phyloP scores from a whole-genome alignment of 2,113 vertebrate genomes.

The Equus quagga region DNA sequence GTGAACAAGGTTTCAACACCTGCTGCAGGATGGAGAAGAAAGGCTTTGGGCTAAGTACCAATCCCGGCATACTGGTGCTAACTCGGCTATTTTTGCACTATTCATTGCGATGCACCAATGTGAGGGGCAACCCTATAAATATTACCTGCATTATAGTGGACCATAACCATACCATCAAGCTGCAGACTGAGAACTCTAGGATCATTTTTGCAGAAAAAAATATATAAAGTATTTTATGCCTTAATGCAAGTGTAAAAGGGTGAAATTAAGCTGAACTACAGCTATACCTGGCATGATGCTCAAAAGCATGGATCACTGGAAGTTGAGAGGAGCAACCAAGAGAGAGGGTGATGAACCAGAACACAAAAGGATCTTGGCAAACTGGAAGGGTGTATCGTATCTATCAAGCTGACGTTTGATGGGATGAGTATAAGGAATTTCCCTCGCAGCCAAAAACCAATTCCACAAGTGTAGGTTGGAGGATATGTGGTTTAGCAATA shows the following conservation, averaged over 20 bases:
- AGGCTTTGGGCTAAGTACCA: background rate
- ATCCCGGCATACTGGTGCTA: background rate
- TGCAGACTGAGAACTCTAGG: background rate
- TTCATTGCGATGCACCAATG: background rate
- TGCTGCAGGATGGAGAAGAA: background rate
- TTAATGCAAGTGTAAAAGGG: background rate
- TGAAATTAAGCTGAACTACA: slow-evolving; percentile 1
- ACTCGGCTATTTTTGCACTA: background rate
- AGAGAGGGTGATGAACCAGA: background rate
- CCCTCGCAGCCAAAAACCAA: background rate
- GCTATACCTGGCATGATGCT: background rate
- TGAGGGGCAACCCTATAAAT: background rate
- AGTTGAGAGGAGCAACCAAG: background rate
- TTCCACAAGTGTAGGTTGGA: background rate
- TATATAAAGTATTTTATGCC: background rate
- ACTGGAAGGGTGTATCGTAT: background rate
- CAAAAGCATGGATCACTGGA: background rate
- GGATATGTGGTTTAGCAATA: background rate
- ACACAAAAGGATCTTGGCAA: slow-evolving; percentile 14
- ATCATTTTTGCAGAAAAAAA: background rate
- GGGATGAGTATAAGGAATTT: background rate
- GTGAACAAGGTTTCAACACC: background rate
- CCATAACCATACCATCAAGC: background rate
- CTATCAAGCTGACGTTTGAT: background rate
- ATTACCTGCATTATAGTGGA: background rate